Percentiles rank a stretch among this genome's conserved stretches.
phyloP scores from a whole-genome alignment of 2,888 invertebrate species.

The Tiliacea citrago region DNA sequence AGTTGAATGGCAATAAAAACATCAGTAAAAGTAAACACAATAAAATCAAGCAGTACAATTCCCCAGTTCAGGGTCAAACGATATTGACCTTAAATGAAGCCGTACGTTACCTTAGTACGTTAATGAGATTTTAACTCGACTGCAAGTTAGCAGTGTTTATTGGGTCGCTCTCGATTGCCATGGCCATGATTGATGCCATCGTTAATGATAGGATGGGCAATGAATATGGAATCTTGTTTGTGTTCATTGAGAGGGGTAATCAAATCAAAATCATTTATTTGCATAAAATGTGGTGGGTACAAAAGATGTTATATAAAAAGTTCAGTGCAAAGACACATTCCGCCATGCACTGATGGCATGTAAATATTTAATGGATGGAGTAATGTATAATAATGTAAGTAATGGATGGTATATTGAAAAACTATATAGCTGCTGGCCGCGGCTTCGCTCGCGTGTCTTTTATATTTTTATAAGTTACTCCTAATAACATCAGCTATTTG shows the following conservation, averaged over 20 bases:
- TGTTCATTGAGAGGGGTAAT: slow-evolving; percentile 25
- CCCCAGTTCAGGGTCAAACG: slow-evolving; percentile 62
- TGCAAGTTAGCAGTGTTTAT: slow-evolving; percentile 64
- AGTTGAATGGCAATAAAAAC: slow-evolving; percentile 2
- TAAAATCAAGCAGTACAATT: slow-evolving; percentile 36
- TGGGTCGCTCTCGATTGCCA: slow-evolving; percentile 56
- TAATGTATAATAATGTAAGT: too few species aligned
- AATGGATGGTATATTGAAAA: too few species aligned
- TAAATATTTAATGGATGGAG: too few species aligned
- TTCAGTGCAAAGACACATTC: too few species aligned
- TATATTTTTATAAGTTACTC: too few species aligned
- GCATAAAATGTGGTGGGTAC: too few species aligned
- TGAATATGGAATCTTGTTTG: slow-evolving; percentile 45
- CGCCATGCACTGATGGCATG: too few species aligned
- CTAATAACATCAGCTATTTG: too few species aligned
- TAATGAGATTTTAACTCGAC: slow-evolving; percentile 70
- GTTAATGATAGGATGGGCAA: slow-evolving; percentile 57
- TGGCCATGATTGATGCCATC: slow-evolving; percentile 59
- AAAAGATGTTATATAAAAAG: too few species aligned
- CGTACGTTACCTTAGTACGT: slow-evolving; percentile 59
- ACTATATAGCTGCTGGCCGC: not conserved
- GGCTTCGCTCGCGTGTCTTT: too few species aligned
- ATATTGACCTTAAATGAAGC: slow-evolving; percentile 66
- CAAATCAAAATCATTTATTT: too few species aligned
- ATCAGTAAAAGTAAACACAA: slow-evolving; percentile 20